phyloP scores from a whole-genome alignment of 1,140 invertebrate genomes.

The Drosophila sp. region DNA sequence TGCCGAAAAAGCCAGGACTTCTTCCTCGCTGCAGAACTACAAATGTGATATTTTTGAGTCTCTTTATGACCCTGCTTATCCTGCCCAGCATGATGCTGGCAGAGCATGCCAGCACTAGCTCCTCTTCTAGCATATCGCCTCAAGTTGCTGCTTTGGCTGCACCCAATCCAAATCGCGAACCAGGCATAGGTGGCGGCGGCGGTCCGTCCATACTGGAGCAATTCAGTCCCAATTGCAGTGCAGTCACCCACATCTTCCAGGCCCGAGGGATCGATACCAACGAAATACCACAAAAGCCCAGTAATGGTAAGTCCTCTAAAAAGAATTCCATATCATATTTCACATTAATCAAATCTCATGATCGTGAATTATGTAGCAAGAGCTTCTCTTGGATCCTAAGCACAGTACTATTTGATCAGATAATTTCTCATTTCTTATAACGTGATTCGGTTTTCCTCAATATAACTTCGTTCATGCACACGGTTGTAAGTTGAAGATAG shows the following conservation, averaged over 20 bases:
- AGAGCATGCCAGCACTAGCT: constrained; percentile 13
- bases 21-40: constrained; percentile 16
- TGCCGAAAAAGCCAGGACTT: background rate
- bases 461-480: no score
- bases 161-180: constrained; percentile 40
- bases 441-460: no score
- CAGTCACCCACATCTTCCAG: constrained; percentile 73
- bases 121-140: constrained; percentile 20
- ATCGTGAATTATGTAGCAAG: no score
- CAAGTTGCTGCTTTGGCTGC: constrained; percentile 62
- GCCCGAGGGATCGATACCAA: constrained; percentile 68
- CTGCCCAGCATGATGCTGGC: constrained; percentile 24
- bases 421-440: no score
- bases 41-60: constrained; percentile 65
- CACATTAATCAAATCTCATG: background rate
- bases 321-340: background rate
- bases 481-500: no score
- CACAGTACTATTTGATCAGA: no score
- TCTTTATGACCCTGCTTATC: constrained; percentile 34
- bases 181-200: constrained; percentile 10
- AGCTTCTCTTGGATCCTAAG: no score
- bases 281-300: constrained; percentile 79
- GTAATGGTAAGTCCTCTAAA: constrained; percentile 68
- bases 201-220: constrained; percentile 75
- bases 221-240: constrained; percentile 77